These are phyloP conservation scores for Zaprionus lineosus DNA, from an alignment of 2,888 invertebrate genomes.

Conservation along the genomic window DNA sequence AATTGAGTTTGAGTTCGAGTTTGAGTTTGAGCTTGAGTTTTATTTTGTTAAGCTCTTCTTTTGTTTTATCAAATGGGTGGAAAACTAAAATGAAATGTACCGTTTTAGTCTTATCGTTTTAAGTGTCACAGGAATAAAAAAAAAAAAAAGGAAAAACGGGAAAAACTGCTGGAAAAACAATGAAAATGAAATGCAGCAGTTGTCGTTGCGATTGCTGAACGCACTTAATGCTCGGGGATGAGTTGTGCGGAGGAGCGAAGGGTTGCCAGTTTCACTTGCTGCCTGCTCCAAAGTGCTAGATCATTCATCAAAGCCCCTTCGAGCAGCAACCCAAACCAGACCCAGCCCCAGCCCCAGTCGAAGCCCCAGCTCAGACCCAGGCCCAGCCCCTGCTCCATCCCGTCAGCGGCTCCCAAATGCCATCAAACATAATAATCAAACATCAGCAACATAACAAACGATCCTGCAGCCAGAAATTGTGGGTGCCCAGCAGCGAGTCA, in stretches of 20 bases:
- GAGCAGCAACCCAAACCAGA: neutral
- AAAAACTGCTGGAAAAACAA: constrained; percentile 8
- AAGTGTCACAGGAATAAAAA: constrained; percentile 3
- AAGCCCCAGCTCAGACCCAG: neutral
- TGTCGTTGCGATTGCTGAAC: constrained; percentile 29
- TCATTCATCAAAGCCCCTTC: constrained; percentile 69
- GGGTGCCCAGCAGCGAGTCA: constrained; percentile 37
- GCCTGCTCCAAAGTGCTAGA: constrained; percentile 67
- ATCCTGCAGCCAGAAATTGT: constrained; percentile 64
- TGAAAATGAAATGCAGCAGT: neutral
- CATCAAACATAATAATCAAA: constrained; percentile 78
- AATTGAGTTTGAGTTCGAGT: constrained; percentile 18
- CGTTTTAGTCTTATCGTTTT: constrained; percentile 18
- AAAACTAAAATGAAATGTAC: constrained; percentile 26
- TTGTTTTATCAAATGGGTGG: constrained; percentile 9
- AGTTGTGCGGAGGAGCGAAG: constrained; percentile 39
- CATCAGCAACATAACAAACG: constrained; percentile 76
- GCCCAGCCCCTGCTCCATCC: neutral
- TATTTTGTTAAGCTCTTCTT: constrained; percentile 20
- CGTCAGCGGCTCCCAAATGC: constrained; percentile 48
- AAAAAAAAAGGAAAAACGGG: constrained; percentile 5
- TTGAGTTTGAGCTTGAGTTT: constrained; percentile 21
- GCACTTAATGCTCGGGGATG: constrained; percentile 45
- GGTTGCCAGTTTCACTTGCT: constrained; percentile 53
- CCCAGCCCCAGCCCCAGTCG: constrained; percentile 9